A percentile compares a stretch with the other conserved stretches of the same genome.
phyloP scores from a whole-genome alignment of 2,113 vertebrate genomes.

The Chinchilla lanigera region DNA sequence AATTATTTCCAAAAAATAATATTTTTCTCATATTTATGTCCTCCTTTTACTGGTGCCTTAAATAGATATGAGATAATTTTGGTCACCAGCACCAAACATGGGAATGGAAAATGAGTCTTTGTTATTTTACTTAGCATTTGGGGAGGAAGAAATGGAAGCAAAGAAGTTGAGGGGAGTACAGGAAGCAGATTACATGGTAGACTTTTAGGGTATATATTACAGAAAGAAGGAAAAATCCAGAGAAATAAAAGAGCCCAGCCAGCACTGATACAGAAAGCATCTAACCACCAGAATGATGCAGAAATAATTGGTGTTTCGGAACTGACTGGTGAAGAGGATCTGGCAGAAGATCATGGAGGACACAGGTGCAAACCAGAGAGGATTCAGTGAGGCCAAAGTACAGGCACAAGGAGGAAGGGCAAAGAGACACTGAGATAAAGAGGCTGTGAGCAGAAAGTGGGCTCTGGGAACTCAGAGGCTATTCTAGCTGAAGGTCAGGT shows the following conservation, averaged over 20 bases:
- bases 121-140: neutral
- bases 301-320: neutral
- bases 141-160: neutral
- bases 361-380: neutral
- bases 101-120: neutral
- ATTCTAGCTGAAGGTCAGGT: neutral
- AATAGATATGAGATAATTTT: neutral
- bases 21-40: neutral
- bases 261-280: neutral
- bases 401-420: neutral
- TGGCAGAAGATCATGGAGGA: neutral
- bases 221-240: neutral
- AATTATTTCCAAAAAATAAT: neutral
- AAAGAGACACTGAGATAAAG: neutral
- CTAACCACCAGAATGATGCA: neutral
- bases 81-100: neutral
- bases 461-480: neutral
- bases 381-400: neutral
- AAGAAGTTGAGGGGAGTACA: neutral
- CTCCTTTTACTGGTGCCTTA: neutral
- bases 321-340: neutral
- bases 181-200: neutral
- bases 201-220: neutral
- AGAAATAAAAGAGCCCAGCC: neutral
- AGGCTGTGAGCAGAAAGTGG: neutral